phyloP scores from a whole-genome alignment of 1,140 invertebrate genomes.

The Radopholus similis region DNA sequence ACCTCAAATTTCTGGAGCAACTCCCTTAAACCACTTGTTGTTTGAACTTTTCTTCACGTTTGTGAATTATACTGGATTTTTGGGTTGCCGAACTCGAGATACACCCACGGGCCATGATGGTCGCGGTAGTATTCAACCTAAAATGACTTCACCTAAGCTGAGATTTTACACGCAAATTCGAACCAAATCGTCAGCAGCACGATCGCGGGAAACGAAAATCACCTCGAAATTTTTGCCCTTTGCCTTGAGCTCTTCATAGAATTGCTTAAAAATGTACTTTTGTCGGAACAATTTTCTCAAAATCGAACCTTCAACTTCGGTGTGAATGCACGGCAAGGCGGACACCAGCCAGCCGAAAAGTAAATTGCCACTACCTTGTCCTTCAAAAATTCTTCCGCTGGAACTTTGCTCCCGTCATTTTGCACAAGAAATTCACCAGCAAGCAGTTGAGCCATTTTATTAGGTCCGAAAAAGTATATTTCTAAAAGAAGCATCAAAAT shows the following conservation, averaged over 20 bases:
- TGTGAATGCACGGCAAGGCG: conserved; percentile 54
- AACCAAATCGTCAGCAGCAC: conserved; percentile 39
- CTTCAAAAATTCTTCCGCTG: conserved; percentile 45
- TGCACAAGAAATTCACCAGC: conserved; percentile 45
- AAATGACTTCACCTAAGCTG: background rate
- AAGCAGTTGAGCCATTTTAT: conserved; percentile 44
- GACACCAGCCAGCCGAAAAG: conserved; percentile 59
- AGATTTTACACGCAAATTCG: conserved; percentile 9
- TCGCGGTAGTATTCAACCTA: conserved; percentile 43
- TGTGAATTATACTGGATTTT: conserved; percentile 40
- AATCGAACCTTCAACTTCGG: conserved; percentile 54
- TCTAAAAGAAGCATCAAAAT: too few relatives aligned
- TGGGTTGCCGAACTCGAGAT: conserved; percentile 40
- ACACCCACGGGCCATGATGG: conserved; percentile 48
- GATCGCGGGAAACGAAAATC: conserved; percentile 50
- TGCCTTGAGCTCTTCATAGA: conserved; percentile 54
- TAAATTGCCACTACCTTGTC: conserved; percentile 56
- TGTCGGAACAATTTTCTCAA: background rate
- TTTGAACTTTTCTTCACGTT: background rate
- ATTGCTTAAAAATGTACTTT: conserved; percentile 37
- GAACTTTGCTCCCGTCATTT: conserved; percentile 39
- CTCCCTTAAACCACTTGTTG: conserved; percentile 23
- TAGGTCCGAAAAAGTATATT: too few relatives aligned
- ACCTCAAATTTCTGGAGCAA: conserved; percentile 50
- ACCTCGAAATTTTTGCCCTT: conserved; percentile 53